Percentiles rank a stretch among this genome's conserved stretches.
Evolutionary conservation across 2,797 vertebrate genomes (phyloP).

Genomic region (Falco cherrug): DNA sequence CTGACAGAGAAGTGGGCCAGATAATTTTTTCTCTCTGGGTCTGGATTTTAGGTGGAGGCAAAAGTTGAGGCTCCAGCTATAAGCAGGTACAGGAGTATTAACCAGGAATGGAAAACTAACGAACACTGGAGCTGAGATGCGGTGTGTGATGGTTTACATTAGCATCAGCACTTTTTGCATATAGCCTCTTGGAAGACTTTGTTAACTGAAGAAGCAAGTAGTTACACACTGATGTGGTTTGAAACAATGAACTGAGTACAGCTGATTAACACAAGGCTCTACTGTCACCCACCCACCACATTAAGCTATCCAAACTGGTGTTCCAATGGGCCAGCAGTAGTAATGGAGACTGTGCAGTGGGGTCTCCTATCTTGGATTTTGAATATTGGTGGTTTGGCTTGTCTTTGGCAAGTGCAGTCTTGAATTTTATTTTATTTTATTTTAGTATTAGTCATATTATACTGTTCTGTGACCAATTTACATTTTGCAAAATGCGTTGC

Average conservation of each 20-base stretch:
- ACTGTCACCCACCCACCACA: background rate
- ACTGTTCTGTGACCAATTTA: background rate
- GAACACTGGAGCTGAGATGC: background rate
- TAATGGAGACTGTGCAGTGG: background rate
- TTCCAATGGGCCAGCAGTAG: background rate
- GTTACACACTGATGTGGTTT: background rate
- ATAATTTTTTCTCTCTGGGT: background rate
- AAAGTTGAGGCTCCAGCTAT: background rate
- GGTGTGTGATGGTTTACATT: background rate
- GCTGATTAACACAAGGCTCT: background rate
- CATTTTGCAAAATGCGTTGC: rapidly evolving
- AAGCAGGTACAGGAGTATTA: background rate
- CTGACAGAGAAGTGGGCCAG: background rate
- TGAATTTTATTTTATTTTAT: background rate
- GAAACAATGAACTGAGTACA: background rate
- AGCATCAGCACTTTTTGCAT: background rate
- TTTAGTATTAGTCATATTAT: background rate
- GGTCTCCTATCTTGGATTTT: background rate
- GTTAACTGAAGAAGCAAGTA: background rate
- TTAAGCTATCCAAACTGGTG: background rate
- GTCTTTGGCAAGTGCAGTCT: background rate
- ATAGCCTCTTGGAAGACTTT: background rate
- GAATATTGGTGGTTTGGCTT: constrained; percentile 9
- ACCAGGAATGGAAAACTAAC: background rate
- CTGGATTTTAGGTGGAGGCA: background rate